Conservation (phyloP, 1,140 invertebrate genomes). For the Chionoecetes opilio region DNA sequence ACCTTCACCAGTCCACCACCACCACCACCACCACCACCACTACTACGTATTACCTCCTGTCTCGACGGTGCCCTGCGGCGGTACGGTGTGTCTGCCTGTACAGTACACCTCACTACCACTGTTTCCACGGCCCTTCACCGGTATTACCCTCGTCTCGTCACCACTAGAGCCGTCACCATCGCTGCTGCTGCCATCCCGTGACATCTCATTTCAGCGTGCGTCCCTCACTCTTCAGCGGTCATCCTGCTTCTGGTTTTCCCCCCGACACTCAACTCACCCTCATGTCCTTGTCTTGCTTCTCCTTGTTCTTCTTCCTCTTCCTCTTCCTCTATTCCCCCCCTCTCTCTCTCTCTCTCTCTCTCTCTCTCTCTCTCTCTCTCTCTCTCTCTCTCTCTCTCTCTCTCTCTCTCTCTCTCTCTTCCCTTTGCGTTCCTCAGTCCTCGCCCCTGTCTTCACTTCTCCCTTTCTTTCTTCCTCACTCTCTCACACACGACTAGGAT, state of each 20-base stretch:
- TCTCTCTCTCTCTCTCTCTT: not conserved
- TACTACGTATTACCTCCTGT: not conserved
- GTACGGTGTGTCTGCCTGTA: not conserved
- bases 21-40: no score
- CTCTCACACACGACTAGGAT: slow-evolving; percentile 3
- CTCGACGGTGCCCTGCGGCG: not conserved
- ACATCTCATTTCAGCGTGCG: not conserved
- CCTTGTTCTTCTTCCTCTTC: not conserved
- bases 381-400: not conserved
- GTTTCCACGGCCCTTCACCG: not conserved
- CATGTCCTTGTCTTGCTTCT: not conserved
- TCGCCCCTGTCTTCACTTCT: not conserved
- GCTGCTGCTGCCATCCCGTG: not conserved
- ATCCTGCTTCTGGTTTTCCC: not conserved
- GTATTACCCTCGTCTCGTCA: not conserved
- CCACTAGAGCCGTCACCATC: no score
- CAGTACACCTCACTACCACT: not conserved
- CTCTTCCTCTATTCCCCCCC: not conserved
- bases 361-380: not conserved
- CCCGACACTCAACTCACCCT: not conserved
- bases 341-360: not conserved
- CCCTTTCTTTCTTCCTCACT: not conserved
- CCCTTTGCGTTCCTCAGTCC: not conserved
- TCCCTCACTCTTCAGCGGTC: no score
- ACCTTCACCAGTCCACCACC: no score